A percentile compares a stretch with the other conserved stretches of the same genome.
These are phyloP conservation scores for Phaonia tiefii DNA, from an alignment of 2,888 invertebrate species.

Conservation along the genomic window DNA sequence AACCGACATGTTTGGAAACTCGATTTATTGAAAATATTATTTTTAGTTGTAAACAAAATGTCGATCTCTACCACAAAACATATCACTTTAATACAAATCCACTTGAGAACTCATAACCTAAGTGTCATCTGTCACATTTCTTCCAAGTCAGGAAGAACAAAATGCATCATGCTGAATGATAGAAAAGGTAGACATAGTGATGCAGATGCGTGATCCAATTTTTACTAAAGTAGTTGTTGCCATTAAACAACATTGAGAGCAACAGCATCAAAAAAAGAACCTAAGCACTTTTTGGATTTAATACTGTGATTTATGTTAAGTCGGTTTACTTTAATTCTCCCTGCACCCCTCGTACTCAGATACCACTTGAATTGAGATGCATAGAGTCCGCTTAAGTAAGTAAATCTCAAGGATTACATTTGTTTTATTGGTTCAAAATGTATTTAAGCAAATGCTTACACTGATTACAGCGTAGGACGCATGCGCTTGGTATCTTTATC, in stretches of 20 bases:
- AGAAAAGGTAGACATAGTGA: no score
- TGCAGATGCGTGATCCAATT: no score
- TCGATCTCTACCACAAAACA: no score
- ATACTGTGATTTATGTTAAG: slow-evolving; percentile 37
- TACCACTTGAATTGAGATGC: slow-evolving; percentile 20
- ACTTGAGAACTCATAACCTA: no score
- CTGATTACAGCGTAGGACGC: not conserved
- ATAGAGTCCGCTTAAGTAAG: slow-evolving; percentile 46
- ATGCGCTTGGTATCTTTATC: not conserved
- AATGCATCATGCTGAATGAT: no score
- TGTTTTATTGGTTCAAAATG: slow-evolving; percentile 57
- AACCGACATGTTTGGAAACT: no score
- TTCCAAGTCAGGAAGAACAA: no score
- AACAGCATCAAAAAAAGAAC: not conserved
- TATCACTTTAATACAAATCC: not conserved
- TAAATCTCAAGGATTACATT: slow-evolving; percentile 62
- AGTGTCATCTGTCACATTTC: no score
- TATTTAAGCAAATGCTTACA: slow-evolving; percentile 16
- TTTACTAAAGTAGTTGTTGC: no score
- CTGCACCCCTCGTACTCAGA: not conserved
- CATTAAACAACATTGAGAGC: not conserved
- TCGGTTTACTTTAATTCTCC: slow-evolving; percentile 22
- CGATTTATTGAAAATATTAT: no score
- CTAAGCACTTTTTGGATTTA: slow-evolving; percentile 27
- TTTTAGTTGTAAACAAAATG: no score